Evolutionary conservation across 2,888 invertebrate species (phyloP).

Genomic region (Dynastes tityus): DNA sequence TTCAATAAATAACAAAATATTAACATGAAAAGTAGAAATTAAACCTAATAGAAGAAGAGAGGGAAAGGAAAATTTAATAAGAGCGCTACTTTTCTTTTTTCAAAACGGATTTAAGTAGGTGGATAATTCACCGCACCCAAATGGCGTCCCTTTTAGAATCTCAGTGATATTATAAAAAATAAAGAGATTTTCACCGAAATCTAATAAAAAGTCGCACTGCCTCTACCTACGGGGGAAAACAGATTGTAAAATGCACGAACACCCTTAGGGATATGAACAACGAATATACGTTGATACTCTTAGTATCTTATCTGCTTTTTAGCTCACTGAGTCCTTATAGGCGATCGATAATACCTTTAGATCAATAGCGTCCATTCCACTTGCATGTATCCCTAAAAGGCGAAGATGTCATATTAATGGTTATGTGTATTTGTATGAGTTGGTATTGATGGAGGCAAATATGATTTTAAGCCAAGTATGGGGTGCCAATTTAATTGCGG

Average conservation of each 20-base stretch:
- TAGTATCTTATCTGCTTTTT: slow-evolving; percentile 36
- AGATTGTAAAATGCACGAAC: slow-evolving; percentile 35
- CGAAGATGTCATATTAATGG: background rate
- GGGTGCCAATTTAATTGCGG: no score
- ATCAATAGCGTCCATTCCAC: slow-evolving; percentile 38
- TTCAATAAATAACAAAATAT: no score
- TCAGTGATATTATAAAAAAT: slow-evolving; percentile 41
- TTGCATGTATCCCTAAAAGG: slow-evolving; percentile 1
- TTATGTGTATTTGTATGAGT: background rate
- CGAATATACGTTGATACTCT: slow-evolving; percentile 34
- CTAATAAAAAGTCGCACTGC: slow-evolving; percentile 29
- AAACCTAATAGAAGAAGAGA: no score
- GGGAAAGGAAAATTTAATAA: no score
- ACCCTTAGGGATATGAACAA: slow-evolving; percentile 32
- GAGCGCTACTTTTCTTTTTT: background rate
- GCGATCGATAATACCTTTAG: slow-evolving; percentile 32
- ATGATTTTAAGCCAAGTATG: no score
- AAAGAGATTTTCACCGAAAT: slow-evolving; percentile 37
- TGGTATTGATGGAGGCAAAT: no score
- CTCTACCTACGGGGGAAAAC: slow-evolving; percentile 12
- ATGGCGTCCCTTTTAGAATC: slow-evolving; percentile 16
- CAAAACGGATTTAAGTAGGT: slow-evolving; percentile 23
- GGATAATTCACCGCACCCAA: slow-evolving; percentile 21
- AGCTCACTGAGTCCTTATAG: slow-evolving; percentile 24
- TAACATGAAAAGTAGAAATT: no score